Evolutionary conservation across 2,888 invertebrate species (phyloP), one percentile per base, ranked within the genome.

Genomic region (Neoascia interrupta): DNA sequence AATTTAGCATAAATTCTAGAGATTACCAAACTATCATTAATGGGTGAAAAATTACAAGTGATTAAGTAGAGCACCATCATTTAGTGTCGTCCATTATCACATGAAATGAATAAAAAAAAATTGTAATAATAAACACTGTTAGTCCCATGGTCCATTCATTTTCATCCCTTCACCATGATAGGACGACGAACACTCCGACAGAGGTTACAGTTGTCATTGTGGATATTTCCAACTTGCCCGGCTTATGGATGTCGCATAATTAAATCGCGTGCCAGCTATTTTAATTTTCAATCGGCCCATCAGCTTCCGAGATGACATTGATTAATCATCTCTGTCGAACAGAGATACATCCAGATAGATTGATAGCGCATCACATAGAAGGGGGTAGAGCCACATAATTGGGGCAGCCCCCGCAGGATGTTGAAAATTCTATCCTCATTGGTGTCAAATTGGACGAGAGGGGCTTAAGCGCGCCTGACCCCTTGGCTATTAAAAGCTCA

Each of bases 401-500:
- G n/a, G n/a, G 21, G 1, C 1, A 21, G 13, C 5, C 5, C 34
- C 18, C 11, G 10, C 6, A 18, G 31, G 61, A 49, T 8, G 16
- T 26, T 51, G 16, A 63, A 28, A 61, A 19, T 49, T 54, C 56
- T 43, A 53, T 63, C 45, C 45, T 54, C 56, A 49, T 45, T 73
- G 73, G 34, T 73, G 73, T 68, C 60, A 79, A 73, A 47, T 58
- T 68, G 64, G 75, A 66, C 64, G 45, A 49, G 58, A 53, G 37
- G 34, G 53, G 58, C 34, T 70, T 76, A 60, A 23, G 49, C 61
- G 23, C 45, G 28, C 54, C 53, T 23, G 56, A 68, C 66, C 73
- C 45, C 36, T 41, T 75, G 63, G 60, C 81, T 82, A 81, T 82
- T 81, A 82, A 82, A 82, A 79, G 58, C 81, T 73, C 81, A 81